Evolutionary conservation across 2,888 invertebrate genomes (phyloP).

Genomic region (Drosophila lacicola): DNA sequence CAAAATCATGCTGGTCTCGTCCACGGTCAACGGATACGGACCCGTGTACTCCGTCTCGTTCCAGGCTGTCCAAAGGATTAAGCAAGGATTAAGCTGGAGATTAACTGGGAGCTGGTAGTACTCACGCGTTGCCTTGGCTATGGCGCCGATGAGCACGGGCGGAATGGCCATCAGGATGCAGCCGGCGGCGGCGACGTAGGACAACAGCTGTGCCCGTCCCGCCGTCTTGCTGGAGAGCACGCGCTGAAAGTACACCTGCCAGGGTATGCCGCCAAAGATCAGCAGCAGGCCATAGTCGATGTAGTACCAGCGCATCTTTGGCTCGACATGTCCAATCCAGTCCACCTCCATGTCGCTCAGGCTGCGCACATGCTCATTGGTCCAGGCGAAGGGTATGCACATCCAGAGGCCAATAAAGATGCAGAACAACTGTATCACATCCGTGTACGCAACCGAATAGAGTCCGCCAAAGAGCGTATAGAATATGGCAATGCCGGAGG

Average conservation of each 20-base stretch:
- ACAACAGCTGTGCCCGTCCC: constrained; percentile 95
- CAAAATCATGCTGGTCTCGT: constrained; percentile 96
- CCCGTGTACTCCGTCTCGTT: constrained; percentile 95
- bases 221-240: constrained; percentile 98
- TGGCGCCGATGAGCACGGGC: constrained; percentile 97
- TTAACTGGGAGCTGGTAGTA: constrained; percentile 23
- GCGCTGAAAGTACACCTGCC: constrained; percentile 99
- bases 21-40: constrained; percentile 89
- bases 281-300: constrained; percentile 95
- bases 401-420: constrained; percentile 99
- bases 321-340: constrained; percentile 93
- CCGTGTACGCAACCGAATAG: constrained; percentile 99
- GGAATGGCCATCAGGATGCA: constrained; percentile 99
- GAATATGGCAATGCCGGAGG: constrained; percentile 97
- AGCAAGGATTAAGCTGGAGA: neutral
- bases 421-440: constrained; percentile 98
- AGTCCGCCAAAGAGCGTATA: constrained; percentile 99
- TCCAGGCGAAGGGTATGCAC: constrained; percentile 98
- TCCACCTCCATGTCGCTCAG: constrained; percentile 93
- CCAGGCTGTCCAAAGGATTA: constrained; percentile 90
- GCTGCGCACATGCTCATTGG: constrained; percentile 93
- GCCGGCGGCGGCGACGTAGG: constrained; percentile 97
- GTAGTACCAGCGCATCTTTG: constrained; percentile 92
- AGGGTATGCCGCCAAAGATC: constrained; percentile 98
- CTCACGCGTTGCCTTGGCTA: constrained; percentile 97